phyloP scores from a whole-genome alignment of 1,140 invertebrate species.

The Portunus trituberculatus region DNA sequence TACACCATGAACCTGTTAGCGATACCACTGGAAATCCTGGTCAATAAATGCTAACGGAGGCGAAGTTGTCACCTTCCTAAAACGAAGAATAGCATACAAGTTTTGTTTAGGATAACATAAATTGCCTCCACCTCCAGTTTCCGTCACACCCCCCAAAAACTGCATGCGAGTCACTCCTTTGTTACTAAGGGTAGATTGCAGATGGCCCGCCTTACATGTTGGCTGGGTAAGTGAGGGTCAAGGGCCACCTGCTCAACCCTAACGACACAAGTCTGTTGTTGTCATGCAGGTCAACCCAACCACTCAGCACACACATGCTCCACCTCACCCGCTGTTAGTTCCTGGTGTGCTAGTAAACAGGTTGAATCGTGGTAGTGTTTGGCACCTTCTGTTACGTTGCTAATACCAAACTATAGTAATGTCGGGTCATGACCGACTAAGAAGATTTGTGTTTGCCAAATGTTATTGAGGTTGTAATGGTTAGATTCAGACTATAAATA shows the following conservation, averaged over 20 bases:
- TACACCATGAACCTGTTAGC: neutral
- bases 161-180: neutral
- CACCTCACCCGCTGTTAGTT: constrained; percentile 9
- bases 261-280: neutral
- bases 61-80: neutral
- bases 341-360: constrained; percentile 18
- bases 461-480: neutral
- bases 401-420: neutral
- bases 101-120: neutral
- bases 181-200: neutral
- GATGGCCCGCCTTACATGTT: neutral
- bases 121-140: neutral
- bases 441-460: neutral
- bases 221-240: neutral
- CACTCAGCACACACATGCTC: neutral
- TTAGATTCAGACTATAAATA: neutral
- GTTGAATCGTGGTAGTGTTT: neutral
- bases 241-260: neutral
- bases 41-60: neutral
- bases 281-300: neutral
- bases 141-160: neutral
- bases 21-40: neutral
- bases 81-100: neutral
- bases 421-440: neutral
- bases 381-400: neutral